These are phyloP conservation scores for Cisticola juncidis DNA, from an alignment of 2,113 vertebrate species.

Conservation along the genomic window DNA sequence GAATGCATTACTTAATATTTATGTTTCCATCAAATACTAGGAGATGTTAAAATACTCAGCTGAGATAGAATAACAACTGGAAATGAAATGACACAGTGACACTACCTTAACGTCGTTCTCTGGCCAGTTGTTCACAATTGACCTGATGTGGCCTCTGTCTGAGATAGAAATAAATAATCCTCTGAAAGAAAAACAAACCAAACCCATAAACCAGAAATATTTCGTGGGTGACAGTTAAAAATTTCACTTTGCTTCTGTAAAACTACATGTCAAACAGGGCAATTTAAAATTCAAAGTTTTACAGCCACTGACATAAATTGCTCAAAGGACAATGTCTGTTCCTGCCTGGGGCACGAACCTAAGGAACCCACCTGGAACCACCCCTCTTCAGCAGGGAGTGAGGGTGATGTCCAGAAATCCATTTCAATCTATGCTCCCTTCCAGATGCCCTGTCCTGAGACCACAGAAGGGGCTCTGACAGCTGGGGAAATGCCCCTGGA, in stretches of 20 bases:
- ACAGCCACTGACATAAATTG: background rate
- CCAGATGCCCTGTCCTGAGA: background rate
- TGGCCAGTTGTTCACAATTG: conserved; percentile 97
- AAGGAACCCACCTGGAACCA: background rate
- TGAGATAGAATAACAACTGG: background rate
- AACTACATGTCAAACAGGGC: background rate
- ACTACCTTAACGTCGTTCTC: conserved; percentile 90
- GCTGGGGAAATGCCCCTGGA: background rate
- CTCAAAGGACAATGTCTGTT: background rate
- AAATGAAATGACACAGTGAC: background rate
- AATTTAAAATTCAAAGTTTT: background rate
- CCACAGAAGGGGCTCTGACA: fast-evolving
- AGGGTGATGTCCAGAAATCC: background rate
- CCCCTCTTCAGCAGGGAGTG: too few relatives aligned
- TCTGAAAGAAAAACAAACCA: conserved; percentile 65
- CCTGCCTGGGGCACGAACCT: fast-evolving
- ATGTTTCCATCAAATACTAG: background rate
- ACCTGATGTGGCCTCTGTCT: conserved; percentile 93
- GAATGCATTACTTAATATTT: background rate
- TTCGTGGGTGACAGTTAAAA: background rate
- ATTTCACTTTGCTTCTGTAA: background rate
- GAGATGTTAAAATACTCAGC: background rate
- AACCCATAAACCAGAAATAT: background rate
- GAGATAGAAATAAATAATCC: conserved; percentile 95
- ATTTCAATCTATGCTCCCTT: too few relatives aligned